Percentiles rank a stretch among this genome's conserved stretches.
Evolutionary conservation across 2,797 vertebrate genomes (phyloP).

Genomic region (Channa striata): DNA sequence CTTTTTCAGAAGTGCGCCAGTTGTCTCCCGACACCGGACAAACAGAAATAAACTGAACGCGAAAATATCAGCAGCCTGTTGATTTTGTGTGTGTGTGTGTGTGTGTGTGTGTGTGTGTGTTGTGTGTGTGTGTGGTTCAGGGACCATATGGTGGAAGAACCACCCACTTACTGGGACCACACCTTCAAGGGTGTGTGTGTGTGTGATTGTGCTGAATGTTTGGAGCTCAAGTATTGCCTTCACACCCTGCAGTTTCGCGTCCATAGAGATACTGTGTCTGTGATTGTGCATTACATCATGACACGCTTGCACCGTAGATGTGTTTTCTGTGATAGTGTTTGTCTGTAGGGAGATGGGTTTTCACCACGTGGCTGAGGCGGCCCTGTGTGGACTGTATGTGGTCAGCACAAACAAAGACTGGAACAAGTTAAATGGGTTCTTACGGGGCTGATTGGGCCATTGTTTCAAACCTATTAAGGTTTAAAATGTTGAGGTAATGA

Average conservation of each 20-base stretch:
- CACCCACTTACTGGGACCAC: constrained; percentile 56
- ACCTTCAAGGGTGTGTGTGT: constrained; percentile 29
- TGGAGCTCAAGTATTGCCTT: constrained; percentile 53
- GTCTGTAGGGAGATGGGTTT: constrained; percentile 30
- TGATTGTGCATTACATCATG: constrained; percentile 17
- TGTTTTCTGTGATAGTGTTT: constrained; percentile 21
- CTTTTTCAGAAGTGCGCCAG: background rate
- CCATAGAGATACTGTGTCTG: constrained; percentile 10
- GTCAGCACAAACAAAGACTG: background rate
- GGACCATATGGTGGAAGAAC: constrained; percentile 62
- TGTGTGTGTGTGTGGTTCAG: constrained; percentile 15
- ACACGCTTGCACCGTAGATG: constrained; percentile 14
- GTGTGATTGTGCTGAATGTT: constrained; percentile 19
- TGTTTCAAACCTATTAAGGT: no score
- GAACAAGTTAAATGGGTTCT: background rate
- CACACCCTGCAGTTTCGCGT: constrained; percentile 55
- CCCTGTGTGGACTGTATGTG: background rate
- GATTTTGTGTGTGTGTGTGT: constrained; percentile 18
- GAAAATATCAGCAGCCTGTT: constrained; percentile 3
- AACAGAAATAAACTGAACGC: background rate
- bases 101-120: constrained; percentile 18
- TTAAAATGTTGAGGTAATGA: no score
- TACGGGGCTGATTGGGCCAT: no score
- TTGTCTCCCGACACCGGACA: background rate
- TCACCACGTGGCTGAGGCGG: constrained; percentile 15